Percentiles rank a stretch among this genome's conserved stretches.
Evolutionary conservation across 2,113 vertebrate species (phyloP).

Genomic region (Herpetotheres cachinnans): DNA sequence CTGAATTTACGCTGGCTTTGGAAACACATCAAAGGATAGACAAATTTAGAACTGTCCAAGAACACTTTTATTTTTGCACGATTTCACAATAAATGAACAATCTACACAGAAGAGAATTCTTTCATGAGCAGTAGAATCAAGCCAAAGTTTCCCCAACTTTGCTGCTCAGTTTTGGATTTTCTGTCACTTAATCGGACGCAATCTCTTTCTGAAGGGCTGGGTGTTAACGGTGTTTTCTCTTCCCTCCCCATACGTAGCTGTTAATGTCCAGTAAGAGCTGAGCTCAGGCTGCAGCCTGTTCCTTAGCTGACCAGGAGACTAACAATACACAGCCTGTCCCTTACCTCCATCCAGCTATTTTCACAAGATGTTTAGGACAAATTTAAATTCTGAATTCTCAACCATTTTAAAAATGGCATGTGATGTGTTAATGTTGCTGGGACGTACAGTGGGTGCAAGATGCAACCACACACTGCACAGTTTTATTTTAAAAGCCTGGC

Average conservation of each 20-base stretch:
- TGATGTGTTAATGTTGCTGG: background rate
- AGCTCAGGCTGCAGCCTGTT: background rate
- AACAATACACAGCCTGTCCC: fast-evolving
- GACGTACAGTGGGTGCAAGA: background rate
- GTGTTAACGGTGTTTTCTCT: background rate
- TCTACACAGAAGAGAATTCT: background rate
- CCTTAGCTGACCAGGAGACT: background rate
- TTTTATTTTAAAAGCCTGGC: background rate
- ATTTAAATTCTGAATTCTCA: background rate
- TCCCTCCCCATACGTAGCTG: background rate
- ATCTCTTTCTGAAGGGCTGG: background rate
- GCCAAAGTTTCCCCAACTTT: background rate
- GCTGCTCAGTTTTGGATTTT: background rate
- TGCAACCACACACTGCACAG: background rate
- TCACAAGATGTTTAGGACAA: background rate
- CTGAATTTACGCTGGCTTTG: background rate
- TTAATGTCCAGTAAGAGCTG: fast-evolving
- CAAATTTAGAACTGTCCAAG: background rate
- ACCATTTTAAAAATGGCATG: fast-evolving
- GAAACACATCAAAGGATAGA: background rate
- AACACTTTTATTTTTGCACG: background rate
- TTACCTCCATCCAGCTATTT: background rate
- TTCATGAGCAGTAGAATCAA: background rate
- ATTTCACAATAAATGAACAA: background rate
- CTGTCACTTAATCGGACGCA: background rate